phyloP scores from a whole-genome alignment of 2,888 invertebrate genomes.

The Cephus spinipes region DNA sequence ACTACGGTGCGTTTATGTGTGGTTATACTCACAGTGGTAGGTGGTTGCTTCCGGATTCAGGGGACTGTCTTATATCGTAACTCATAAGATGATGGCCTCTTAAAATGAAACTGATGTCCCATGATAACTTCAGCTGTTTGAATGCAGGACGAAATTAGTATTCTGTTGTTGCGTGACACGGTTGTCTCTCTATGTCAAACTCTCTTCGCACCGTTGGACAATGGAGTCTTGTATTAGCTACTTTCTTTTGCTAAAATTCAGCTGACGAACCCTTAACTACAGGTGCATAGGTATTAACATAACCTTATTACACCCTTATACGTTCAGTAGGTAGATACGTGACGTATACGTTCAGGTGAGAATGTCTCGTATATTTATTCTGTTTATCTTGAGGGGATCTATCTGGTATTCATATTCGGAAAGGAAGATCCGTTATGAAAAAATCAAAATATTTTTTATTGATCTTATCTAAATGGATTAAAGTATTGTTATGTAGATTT shows the following conservation, averaged over 20 bases:
- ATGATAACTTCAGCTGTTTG: background rate
- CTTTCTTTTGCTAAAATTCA: background rate
- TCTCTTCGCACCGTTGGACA: background rate
- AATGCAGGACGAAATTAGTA: slow-evolving; percentile 22
- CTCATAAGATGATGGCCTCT: background rate
- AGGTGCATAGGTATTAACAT: background rate
- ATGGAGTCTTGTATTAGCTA: background rate
- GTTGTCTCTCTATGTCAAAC: background rate
- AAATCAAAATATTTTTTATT: background rate
- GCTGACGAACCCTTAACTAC: background rate
- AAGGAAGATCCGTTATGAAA: background rate
- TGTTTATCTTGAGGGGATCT: background rate
- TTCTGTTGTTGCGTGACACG: slow-evolving; percentile 2
- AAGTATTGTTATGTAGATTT: background rate
- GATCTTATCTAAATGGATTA: background rate
- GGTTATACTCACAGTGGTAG: background rate
- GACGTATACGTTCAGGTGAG: background rate
- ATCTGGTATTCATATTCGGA: background rate
- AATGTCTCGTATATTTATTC: no score
- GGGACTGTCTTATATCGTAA: background rate
- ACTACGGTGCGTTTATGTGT: background rate
- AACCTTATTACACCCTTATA: background rate
- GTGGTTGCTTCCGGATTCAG: background rate
- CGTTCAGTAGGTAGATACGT: background rate
- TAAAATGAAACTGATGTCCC: background rate